A percentile compares a stretch with the other conserved stretches of the same genome.
Evolutionary conservation across 2,888 invertebrate genomes (phyloP).

Genomic region (Quadroppia sp.): DNA sequence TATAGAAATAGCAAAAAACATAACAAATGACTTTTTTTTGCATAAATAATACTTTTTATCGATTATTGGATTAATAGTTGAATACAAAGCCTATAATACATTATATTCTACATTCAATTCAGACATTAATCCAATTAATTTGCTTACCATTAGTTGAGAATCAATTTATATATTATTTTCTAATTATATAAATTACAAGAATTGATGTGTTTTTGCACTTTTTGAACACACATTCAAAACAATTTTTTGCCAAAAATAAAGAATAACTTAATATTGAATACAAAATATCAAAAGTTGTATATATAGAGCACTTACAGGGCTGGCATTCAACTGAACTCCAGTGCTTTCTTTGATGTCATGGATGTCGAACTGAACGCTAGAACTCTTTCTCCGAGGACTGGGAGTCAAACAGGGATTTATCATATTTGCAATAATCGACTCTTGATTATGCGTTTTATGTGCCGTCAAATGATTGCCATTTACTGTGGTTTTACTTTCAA

Average conservation of each 20-base stretch:
- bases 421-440: neutral
- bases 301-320: neutral
- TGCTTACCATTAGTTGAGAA: no score
- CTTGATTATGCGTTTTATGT: conserved; percentile 27
- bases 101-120: neutral
- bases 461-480: neutral
- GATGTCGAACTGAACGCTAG: neutral
- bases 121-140: neutral
- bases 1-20: neutral
- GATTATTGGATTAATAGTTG: neutral
- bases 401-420: neutral
- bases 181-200: no score
- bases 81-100: neutral
- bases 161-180: no score
- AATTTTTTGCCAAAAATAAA: neutral
- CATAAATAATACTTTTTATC: neutral
- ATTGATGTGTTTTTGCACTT: no score
- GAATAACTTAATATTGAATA: no score
- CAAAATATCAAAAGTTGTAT: no score
- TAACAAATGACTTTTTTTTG: neutral
- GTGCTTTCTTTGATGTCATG: neutral
- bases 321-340: neutral
- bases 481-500: neutral
- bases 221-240: neutral
- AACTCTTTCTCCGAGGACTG: conserved; percentile 6